phyloP scores from a whole-genome alignment of 2,797 vertebrate genomes.

The Premnoplex brunnescens region DNA sequence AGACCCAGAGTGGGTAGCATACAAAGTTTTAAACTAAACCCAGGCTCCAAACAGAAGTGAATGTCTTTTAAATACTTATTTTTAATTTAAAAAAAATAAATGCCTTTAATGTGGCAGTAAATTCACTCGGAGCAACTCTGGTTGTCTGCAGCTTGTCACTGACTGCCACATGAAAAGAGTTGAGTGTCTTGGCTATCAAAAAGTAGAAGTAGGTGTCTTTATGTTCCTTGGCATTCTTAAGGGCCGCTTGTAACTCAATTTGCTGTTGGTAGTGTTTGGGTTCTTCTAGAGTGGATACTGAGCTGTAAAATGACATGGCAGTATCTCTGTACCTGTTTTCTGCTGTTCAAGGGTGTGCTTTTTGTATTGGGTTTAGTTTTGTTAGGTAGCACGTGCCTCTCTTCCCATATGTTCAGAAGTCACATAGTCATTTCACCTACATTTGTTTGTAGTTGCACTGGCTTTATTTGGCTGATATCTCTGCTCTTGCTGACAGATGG shows the following conservation, averaged over 20 bases:
- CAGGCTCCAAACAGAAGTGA: neutral
- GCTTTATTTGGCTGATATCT: neutral
- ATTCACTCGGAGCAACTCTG: neutral
- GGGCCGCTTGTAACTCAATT: neutral
- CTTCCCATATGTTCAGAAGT: neutral
- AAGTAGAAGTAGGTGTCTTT: neutral
- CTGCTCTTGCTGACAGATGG: neutral
- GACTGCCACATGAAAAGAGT: neutral
- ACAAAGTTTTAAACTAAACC: neutral
- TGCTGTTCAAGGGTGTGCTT: neutral
- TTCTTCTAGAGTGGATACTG: neutral
- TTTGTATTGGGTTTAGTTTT: neutral
- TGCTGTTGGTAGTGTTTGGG: neutral
- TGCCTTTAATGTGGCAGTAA: neutral
- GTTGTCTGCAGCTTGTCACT: neutral
- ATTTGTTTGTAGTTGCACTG: neutral
- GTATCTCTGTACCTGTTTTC: neutral
- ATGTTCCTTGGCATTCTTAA: neutral
- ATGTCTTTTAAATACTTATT: neutral
- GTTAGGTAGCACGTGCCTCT: neutral
- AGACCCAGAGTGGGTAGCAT: neutral
- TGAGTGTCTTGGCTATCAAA: neutral
- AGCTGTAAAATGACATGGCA: neutral
- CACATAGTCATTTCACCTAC: neutral
- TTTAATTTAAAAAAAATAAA: neutral